Percentiles rank a stretch among this genome's conserved stretches.
Evolutionary conservation across 2,888 invertebrate genomes (phyloP).

Genomic region (Dolomedes plantarius): DNA sequence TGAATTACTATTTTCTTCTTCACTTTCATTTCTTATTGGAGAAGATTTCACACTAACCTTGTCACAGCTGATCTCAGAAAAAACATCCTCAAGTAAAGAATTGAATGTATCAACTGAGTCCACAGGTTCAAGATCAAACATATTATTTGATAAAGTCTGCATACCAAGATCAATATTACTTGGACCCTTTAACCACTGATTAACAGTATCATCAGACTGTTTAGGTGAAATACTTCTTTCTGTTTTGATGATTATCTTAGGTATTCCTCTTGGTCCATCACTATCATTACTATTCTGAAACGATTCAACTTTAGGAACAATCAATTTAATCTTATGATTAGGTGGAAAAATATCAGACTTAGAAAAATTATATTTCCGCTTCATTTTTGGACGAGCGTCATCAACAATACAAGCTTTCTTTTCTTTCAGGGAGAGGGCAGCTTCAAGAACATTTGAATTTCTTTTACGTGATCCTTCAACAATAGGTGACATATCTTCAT

Average conservation of each 20-base stretch:
- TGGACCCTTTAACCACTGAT: conserved; percentile 22
- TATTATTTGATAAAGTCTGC: conserved; percentile 15
- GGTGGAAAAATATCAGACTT: conserved; percentile 28
- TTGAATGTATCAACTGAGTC: background rate
- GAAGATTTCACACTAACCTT: conserved; percentile 20
- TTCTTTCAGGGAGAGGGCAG: conserved; percentile 77
- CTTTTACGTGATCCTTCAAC: conserved; percentile 58
- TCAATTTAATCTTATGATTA: conserved; percentile 40
- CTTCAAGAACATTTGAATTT: conserved; percentile 74
- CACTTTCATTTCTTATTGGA: conserved; percentile 46
- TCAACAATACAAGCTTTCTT: conserved; percentile 74
- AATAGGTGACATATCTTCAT: background rate
- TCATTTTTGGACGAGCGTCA: background rate
- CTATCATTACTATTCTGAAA: background rate
- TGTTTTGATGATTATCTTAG: conserved; percentile 50
- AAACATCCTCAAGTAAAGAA: conserved; percentile 20
- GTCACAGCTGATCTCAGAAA: conserved; percentile 40
- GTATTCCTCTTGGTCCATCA: conserved; percentile 9
- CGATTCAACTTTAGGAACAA: conserved; percentile 21
- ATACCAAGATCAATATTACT: conserved; percentile 20
- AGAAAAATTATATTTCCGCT: background rate
- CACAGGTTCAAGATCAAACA: conserved; percentile 6
- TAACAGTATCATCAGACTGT: conserved; percentile 2
- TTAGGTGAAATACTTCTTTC: conserved; percentile 18
- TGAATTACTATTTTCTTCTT: conserved; percentile 35